Percentiles rank a stretch among this genome's conserved stretches.
These are phyloP conservation scores for Hemicrepidius hirtus DNA, from an alignment of 2,888 invertebrate species.

Conservation along the genomic window DNA sequence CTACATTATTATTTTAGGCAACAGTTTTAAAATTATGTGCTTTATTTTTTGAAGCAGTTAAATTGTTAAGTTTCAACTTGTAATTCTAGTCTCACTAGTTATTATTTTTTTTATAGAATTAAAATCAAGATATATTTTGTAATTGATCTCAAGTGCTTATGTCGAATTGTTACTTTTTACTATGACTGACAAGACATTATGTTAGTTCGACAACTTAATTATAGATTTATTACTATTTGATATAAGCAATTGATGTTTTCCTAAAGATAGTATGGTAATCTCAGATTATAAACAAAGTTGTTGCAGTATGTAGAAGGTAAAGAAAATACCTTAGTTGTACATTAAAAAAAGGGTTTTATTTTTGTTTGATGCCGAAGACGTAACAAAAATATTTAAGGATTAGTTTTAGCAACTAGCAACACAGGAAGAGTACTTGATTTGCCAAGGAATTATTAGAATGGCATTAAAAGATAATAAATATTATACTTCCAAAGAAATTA, in stretches of 20 bases:
- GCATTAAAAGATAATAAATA: too few relatives aligned
- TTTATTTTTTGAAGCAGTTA: constrained; percentile 19
- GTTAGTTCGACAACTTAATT: constrained; percentile 42
- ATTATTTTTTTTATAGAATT: constrained; percentile 27
- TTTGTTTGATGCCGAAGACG: neutral
- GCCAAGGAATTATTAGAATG: too few relatives aligned
- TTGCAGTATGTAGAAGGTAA: neutral
- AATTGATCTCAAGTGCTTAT: constrained; percentile 56
- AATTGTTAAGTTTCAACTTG: constrained; percentile 26
- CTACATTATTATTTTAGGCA: constrained; percentile 17
- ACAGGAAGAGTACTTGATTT: too few relatives aligned
- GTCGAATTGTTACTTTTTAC: constrained; percentile 42
- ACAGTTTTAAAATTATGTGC: neutral
- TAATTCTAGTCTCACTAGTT: constrained; percentile 37
- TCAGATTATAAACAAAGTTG: constrained; percentile 15
- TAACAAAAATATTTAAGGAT: neutral
- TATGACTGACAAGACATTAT: constrained; percentile 26
- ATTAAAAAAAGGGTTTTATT: neutral
- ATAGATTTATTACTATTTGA: constrained; percentile 47
- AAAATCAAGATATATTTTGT: constrained; percentile 12
- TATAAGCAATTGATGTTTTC: constrained; percentile 54
- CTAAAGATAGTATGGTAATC: constrained; percentile 51
- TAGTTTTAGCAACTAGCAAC: too few relatives aligned
- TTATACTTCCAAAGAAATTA: too few relatives aligned
- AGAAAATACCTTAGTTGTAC: neutral